Conservation (phyloP, 2,888 invertebrate genomes). For the Drosophila limbata region DNA sequence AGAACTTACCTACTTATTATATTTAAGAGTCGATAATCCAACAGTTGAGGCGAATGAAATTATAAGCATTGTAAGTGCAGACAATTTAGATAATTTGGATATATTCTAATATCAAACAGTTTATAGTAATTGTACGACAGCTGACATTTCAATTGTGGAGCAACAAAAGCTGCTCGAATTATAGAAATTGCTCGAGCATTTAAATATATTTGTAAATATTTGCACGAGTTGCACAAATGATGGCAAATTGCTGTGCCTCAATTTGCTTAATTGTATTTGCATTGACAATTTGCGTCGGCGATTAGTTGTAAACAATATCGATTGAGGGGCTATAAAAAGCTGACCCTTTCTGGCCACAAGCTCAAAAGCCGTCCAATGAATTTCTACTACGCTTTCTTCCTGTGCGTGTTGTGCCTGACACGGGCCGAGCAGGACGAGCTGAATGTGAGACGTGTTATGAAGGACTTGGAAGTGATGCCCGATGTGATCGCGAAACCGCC, state of each 20-base stretch:
- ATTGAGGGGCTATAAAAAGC: constrained; percentile 50
- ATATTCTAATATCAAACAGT: constrained; percentile 10
- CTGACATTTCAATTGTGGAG: constrained; percentile 21
- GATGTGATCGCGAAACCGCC: constrained; percentile 71
- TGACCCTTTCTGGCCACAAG: neutral
- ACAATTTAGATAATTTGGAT: constrained; percentile 4
- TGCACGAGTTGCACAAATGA: constrained; percentile 34
- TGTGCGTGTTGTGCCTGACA: constrained; percentile 17
- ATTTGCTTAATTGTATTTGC: constrained; percentile 69
- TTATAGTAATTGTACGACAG: constrained; percentile 10
- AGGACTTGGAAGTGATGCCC: constrained; percentile 68
- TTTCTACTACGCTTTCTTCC: constrained; percentile 21
- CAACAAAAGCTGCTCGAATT: constrained; percentile 37
- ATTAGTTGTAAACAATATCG: constrained; percentile 40
- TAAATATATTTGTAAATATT: constrained; percentile 61
- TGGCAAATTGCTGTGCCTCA: constrained; percentile 56
- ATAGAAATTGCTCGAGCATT: constrained; percentile 30
- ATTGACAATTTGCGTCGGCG: constrained; percentile 42
- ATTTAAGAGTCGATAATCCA: neutral
- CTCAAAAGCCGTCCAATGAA: constrained; percentile 42
- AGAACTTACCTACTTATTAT: neutral
- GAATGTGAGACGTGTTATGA: constrained; percentile 60
- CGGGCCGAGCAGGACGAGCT: constrained; percentile 40
- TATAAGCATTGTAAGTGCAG: neutral
- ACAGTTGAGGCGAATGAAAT: neutral